Percentiles rank a stretch among this genome's conserved stretches.
phyloP scores from a whole-genome alignment of 1,140 invertebrate genomes.

The Reticulitermes speratus region DNA sequence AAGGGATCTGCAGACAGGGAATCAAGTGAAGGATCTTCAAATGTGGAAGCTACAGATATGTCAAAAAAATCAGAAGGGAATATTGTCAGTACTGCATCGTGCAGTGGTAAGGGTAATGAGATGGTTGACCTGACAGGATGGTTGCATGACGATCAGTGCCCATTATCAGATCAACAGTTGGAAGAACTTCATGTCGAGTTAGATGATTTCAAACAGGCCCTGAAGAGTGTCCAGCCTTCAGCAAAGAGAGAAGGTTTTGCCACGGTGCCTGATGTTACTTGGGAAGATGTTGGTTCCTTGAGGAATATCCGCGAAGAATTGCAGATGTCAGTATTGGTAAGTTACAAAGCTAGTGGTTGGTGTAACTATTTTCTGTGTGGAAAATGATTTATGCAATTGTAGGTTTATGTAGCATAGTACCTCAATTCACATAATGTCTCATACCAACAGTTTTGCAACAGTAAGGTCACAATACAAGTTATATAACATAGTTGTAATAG shows the following conservation, averaged over 20 bases:
- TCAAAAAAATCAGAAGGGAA: background rate
- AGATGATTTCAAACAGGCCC: slow-evolving; percentile 74
- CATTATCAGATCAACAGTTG: slow-evolving; percentile 46
- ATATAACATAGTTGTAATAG: background rate
- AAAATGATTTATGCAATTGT: background rate
- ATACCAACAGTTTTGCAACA: background rate
- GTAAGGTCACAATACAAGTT: background rate
- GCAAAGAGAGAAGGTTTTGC: slow-evolving; percentile 96
- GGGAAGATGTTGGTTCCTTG: slow-evolving; percentile 95
- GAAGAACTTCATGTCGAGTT: slow-evolving; percentile 64
- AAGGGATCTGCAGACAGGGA: no score
- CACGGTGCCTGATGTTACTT: slow-evolving; percentile 94
- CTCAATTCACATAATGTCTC: background rate
- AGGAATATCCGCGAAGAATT: slow-evolving; percentile 85
- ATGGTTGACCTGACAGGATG: background rate
- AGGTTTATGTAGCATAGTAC: background rate
- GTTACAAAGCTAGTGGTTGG: background rate
- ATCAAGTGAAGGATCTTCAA: background rate
- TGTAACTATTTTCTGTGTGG: background rate
- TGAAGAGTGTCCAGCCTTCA: slow-evolving; percentile 86
- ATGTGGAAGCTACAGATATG: background rate
- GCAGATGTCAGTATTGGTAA: slow-evolving; percentile 82
- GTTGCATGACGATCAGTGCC: background rate
- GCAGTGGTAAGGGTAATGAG: background rate
- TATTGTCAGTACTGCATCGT: background rate